These are phyloP conservation scores for Synanthedon myopaeformis DNA, from an alignment of 2,888 invertebrate genomes.

Conservation along the genomic window DNA sequence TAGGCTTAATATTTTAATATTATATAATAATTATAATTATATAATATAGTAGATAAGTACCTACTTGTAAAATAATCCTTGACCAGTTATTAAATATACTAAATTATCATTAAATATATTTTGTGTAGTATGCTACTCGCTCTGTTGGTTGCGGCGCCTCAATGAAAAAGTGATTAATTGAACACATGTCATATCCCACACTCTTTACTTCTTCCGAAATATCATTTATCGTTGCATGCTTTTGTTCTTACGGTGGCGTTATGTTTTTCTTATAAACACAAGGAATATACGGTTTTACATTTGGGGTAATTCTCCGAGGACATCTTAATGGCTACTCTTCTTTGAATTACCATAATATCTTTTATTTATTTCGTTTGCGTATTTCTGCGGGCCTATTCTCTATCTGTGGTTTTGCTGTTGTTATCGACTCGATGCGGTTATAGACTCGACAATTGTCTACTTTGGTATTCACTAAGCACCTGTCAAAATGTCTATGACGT, in stretches of 20 bases:
- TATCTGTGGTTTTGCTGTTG: no score
- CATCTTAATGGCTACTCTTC: background rate
- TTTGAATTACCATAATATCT: background rate
- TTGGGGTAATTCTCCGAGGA: background rate
- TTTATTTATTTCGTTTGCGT: background rate
- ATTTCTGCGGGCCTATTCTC: no score
- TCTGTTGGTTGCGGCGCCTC: slow-evolving; percentile 21
- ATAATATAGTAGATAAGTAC: no score
- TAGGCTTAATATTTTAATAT: no score
- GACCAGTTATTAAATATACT: no score
- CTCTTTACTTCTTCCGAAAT: slow-evolving; percentile 27
- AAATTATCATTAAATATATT: no score
- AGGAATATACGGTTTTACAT: background rate
- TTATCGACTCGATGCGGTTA: no score
- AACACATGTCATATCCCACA: slow-evolving; percentile 38
- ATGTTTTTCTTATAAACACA: background rate
- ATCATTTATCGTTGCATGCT: slow-evolving; percentile 5
- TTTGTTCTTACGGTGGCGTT: background rate
- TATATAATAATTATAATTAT: no score
- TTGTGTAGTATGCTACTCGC: slow-evolving; percentile 9
- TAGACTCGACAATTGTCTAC: no score
- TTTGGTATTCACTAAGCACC: no score
- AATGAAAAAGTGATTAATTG: slow-evolving; percentile 34
- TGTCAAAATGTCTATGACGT: no score
- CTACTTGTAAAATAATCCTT: no score